Evolutionary conservation across 2,113 vertebrate genomes (phyloP).

Genomic region (Corythornis madagascariensis): DNA sequence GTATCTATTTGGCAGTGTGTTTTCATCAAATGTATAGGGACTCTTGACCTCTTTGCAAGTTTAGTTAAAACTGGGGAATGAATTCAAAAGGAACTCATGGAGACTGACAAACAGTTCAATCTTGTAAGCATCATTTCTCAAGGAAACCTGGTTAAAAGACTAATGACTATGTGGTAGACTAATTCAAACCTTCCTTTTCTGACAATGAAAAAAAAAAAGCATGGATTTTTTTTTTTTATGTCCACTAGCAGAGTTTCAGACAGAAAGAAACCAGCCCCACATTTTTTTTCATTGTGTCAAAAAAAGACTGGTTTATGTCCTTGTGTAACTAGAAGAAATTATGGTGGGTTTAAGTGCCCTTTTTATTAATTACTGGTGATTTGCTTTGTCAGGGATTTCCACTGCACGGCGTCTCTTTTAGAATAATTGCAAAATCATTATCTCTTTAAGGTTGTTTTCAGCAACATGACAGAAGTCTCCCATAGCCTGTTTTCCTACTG

Average conservation of each 20-base stretch:
- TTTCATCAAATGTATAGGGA: background rate
- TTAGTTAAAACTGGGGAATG: background rate
- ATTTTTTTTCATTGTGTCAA: background rate
- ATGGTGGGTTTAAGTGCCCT: background rate
- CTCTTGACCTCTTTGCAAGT: background rate
- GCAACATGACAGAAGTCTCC: background rate
- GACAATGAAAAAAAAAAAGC: background rate
- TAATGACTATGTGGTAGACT: background rate
- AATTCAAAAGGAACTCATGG: conserved; percentile 3
- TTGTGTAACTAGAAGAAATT: background rate
- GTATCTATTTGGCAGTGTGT: background rate
- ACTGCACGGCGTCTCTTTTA: background rate
- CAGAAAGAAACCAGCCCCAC: background rate
- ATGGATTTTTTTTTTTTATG: background rate
- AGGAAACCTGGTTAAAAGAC: background rate
- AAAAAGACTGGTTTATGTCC: background rate
- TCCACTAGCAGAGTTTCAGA: background rate
- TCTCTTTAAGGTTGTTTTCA: background rate
- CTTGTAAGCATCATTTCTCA: background rate
- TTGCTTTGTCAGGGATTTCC: conserved; percentile 15
- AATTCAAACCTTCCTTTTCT: background rate
- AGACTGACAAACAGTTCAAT: background rate
- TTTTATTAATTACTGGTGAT: background rate
- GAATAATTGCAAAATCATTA: conserved; percentile 13
- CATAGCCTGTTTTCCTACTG: background rate